A percentile compares a stretch with the other conserved stretches of the same genome.
Conservation (phyloP, 2,797 vertebrate genomes). For the Chelidonichthys spinosus region DNA sequence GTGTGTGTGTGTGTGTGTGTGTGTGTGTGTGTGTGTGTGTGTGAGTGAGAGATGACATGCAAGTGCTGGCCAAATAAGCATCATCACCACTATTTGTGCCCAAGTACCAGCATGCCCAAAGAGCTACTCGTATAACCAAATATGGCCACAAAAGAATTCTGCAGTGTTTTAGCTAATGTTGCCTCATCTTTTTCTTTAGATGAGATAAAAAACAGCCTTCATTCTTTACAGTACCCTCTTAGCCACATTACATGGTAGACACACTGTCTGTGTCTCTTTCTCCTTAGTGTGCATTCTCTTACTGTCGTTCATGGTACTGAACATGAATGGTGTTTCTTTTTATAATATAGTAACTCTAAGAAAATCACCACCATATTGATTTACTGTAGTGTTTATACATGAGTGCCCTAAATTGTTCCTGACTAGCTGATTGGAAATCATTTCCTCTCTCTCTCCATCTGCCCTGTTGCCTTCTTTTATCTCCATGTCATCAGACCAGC, state of each 20-base stretch:
- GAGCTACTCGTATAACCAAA: conserved; percentile 46
- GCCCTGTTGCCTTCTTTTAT: conserved; percentile 11
- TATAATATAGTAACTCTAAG: background rate
- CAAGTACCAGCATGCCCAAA: conserved; percentile 62
- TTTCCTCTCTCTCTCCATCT: conserved; percentile 18
- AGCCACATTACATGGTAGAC: conserved; percentile 4
- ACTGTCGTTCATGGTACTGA: background rate
- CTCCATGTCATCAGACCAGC: conserved; percentile 48
- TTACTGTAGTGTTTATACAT: conserved; percentile 23
- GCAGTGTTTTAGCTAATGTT: conserved; percentile 17
- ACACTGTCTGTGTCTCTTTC: conserved; percentile 3
- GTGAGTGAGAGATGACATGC: conserved; percentile 37
- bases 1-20: no score
- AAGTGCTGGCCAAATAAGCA: conserved; percentile 47
- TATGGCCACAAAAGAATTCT: conserved; percentile 24
- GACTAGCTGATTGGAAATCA: conserved; percentile 20
- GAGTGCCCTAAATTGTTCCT: conserved; percentile 19
- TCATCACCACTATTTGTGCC: conserved; percentile 51
- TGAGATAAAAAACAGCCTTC: conserved; percentile 23
- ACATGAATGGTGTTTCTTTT: conserved; percentile 21
- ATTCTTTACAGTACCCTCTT: conserved; percentile 27
- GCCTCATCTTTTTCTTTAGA: conserved; percentile 27
- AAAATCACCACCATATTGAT: background rate
- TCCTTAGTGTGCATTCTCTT: background rate
- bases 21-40: no score